Evolutionary conservation across 2,113 vertebrate genomes (phyloP).

Genomic region (Cyanocitta stelleri): DNA sequence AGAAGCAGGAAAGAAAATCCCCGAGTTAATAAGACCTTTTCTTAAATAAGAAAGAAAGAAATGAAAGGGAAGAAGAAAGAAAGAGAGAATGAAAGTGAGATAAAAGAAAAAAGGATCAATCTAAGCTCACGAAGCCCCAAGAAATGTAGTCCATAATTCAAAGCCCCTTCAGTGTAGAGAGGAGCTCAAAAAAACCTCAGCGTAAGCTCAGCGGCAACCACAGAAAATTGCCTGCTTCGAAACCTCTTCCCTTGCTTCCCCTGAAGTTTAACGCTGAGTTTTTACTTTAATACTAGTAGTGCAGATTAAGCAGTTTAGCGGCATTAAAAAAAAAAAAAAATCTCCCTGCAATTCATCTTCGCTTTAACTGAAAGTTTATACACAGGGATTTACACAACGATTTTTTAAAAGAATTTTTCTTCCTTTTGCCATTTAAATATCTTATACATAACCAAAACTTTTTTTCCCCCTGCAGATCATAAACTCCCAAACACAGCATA

Average conservation of each 20-base stretch:
- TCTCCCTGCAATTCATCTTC: background rate
- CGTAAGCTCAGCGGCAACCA: background rate
- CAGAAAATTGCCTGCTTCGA: background rate
- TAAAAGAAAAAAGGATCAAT: background rate
- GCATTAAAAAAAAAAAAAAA: background rate
- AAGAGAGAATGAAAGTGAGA: background rate
- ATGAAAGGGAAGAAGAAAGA: background rate
- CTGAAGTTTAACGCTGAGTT: constrained; percentile 18
- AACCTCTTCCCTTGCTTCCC: background rate
- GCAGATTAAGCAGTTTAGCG: background rate
- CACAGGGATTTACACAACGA: background rate
- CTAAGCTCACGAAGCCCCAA: background rate
- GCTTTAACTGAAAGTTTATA: background rate
- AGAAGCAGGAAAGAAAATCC: background rate
- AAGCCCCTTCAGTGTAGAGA: background rate
- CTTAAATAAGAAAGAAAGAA: background rate
- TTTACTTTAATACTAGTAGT: background rate
- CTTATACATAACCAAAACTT: background rate
- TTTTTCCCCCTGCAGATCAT: background rate
- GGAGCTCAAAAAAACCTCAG: constrained; percentile 10
- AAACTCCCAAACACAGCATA: background rate
- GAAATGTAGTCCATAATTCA: constrained; percentile 1
- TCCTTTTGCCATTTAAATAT: constrained; percentile 1
- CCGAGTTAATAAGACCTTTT: background rate
- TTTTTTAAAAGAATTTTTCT: background rate